Percentiles rank a stretch among this genome's conserved stretches.
phyloP scores from a whole-genome alignment of 2,113 vertebrate genomes.

The Cathartes aura region DNA sequence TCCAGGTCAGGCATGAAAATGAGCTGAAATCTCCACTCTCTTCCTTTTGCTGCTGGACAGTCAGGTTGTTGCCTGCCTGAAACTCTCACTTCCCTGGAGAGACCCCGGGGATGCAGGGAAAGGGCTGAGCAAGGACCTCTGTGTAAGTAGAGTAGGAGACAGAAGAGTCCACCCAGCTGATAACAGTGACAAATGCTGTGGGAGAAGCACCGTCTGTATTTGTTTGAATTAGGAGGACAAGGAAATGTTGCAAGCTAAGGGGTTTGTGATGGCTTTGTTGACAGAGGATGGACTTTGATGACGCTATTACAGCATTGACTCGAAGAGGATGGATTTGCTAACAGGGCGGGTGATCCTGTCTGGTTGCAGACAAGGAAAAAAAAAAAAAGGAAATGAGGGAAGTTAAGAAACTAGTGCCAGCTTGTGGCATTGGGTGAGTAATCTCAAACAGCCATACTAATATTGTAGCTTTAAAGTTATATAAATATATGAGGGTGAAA shows the following conservation, averaged over 20 bases:
- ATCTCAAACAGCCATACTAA: neutral
- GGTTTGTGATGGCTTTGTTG: neutral
- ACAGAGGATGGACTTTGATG: neutral
- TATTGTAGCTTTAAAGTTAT: constrained; percentile 33
- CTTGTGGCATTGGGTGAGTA: neutral
- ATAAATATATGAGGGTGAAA: neutral
- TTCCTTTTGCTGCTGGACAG: neutral
- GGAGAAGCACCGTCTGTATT: neutral
- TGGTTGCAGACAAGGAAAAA: neutral
- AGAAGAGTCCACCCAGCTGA: neutral
- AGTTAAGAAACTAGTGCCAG: neutral
- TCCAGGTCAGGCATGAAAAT: neutral
- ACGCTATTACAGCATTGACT: neutral
- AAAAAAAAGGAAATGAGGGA: neutral
- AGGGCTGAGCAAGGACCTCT: neutral
- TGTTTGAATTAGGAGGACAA: neutral
- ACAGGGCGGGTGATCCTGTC: neutral
- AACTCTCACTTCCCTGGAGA: neutral
- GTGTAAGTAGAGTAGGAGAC: neutral
- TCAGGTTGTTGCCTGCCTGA: neutral
- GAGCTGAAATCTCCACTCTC: neutral
- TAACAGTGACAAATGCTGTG: neutral
- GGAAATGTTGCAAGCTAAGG: neutral
- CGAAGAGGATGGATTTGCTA: neutral
- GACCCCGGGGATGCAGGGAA: neutral